Percentiles rank a stretch among this genome's conserved stretches.
Conservation (phyloP, 2,888 invertebrate genomes). For the Apamea anceps region DNA sequence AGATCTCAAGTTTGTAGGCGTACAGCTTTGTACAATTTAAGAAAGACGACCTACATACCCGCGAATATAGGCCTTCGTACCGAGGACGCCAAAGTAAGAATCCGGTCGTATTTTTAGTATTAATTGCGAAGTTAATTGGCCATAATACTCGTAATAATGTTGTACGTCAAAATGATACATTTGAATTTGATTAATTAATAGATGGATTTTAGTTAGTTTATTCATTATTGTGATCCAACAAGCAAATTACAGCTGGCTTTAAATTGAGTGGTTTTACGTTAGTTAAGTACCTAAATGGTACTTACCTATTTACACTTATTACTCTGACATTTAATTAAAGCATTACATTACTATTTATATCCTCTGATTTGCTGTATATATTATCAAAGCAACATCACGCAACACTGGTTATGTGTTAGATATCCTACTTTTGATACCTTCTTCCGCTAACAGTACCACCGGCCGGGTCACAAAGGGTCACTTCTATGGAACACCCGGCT, state of each 20-base stretch:
- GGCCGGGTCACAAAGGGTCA: not conserved
- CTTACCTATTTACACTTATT: not conserved
- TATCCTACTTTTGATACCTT: not conserved
- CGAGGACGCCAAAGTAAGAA: slow-evolving; percentile 46
- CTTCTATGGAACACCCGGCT: not conserved
- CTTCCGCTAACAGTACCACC: too few relatives aligned
- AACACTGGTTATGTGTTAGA: not conserved
- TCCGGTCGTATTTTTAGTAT: slow-evolving; percentile 41
- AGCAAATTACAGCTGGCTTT: not conserved
- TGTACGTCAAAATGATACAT: slow-evolving; percentile 36
- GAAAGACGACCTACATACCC: slow-evolving; percentile 49
- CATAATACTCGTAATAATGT: slow-evolving; percentile 20
- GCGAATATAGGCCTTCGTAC: slow-evolving; percentile 47
- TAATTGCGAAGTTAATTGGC: slow-evolving; percentile 48
- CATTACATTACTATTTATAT: too few relatives aligned
- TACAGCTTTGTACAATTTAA: slow-evolving; percentile 12
- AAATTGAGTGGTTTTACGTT: not conserved
- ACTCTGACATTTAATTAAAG: not conserved
- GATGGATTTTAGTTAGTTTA: slow-evolving; percentile 7
- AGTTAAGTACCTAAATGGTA: not conserved
- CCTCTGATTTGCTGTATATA: not conserved
- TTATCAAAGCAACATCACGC: not conserved
- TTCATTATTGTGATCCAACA: not conserved
- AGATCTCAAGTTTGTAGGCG: too few relatives aligned
- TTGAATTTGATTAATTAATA: slow-evolving; percentile 8